A percentile compares a stretch with the other conserved stretches of the same genome.
Evolutionary conservation across 2,113 vertebrate genomes (phyloP).

Genomic region (Reinhardtius hippoglossoides): DNA sequence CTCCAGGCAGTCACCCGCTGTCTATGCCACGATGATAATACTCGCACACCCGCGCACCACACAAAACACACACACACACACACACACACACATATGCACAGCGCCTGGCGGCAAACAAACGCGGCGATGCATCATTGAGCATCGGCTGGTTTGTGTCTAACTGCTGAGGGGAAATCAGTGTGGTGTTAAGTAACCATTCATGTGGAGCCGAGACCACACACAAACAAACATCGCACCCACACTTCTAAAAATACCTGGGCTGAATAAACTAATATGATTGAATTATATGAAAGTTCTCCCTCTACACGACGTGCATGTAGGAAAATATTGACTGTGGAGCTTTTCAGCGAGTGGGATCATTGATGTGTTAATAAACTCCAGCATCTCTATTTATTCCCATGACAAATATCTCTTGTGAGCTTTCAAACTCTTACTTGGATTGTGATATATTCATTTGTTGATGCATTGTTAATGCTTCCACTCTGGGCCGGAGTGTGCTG

Average conservation of each 20-base stretch:
- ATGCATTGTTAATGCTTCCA: slow-evolving; percentile 62
- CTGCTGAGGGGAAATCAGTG: slow-evolving; percentile 74
- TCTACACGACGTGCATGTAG: slow-evolving; percentile 5
- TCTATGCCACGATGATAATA: slow-evolving; percentile 62
- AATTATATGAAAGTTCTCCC: slow-evolving; percentile 52
- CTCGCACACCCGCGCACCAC: no score
- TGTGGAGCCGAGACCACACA: slow-evolving; percentile 74
- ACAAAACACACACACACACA: slow-evolving; percentile 1
- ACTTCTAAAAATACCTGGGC: slow-evolving; percentile 51
- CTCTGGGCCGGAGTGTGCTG: slow-evolving; percentile 53
- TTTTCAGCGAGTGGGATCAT: slow-evolving; percentile 31
- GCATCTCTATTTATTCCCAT: slow-evolving; percentile 57
- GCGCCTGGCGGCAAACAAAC: slow-evolving; percentile 64
- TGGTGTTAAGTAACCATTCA: slow-evolving; percentile 79
- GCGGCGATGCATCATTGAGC: slow-evolving; percentile 73
- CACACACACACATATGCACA: slow-evolving; percentile 40
- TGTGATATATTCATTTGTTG: slow-evolving; percentile 68
- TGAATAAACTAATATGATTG: slow-evolving; percentile 46
- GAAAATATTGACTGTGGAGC: neutral
- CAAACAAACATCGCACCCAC: slow-evolving; percentile 67
- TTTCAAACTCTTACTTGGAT: slow-evolving; percentile 53
- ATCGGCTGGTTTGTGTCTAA: slow-evolving; percentile 73
- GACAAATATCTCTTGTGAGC: slow-evolving; percentile 59
- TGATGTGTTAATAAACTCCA: slow-evolving; percentile 53
- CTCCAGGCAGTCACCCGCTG: slow-evolving; percentile 74